phyloP scores from a whole-genome alignment of 1,140 invertebrate genomes.

The Atta colombica region DNA sequence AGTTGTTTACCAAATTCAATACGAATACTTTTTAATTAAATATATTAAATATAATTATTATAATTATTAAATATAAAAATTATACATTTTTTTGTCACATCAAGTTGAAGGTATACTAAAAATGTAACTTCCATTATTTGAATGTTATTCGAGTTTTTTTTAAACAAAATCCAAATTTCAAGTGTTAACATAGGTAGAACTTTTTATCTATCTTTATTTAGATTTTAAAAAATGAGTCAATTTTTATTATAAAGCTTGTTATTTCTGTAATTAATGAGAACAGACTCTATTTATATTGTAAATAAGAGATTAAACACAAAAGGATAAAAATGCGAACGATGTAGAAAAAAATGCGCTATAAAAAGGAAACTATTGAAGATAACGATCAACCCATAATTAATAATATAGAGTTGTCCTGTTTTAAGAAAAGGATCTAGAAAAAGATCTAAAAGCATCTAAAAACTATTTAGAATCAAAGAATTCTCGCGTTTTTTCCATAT shows the following conservation, averaged over 20 bases:
- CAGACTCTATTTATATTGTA: slow-evolving; percentile 12
- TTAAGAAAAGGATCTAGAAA: background rate
- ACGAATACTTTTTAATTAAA: background rate
- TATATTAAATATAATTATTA: too few species aligned
- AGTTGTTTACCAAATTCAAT: background rate
- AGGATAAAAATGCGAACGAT: slow-evolving; percentile 19
- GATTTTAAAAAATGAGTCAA: background rate
- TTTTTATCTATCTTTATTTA: background rate
- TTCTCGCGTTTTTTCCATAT: slow-evolving; percentile 4
- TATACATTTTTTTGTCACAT: background rate
- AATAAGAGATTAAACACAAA: slow-evolving; percentile 37
- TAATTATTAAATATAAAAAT: background rate
- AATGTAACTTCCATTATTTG: background rate
- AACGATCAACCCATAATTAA: slow-evolving; percentile 12
- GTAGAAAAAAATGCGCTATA: slow-evolving; percentile 42
- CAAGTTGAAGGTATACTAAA: background rate
- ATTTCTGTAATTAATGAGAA: slow-evolving; percentile 30
- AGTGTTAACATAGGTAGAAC: background rate
- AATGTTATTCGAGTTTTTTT: background rate
- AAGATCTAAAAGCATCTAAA: too few species aligned
- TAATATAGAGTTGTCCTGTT: slow-evolving; percentile 19
- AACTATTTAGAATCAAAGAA: slow-evolving; percentile 16
- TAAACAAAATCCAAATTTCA: background rate
- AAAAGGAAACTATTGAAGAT: slow-evolving; percentile 37
- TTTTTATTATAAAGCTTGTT: slow-evolving; percentile 19